phyloP scores from a whole-genome alignment of 2,113 vertebrate genomes.

The Tachycineta bicolor region DNA sequence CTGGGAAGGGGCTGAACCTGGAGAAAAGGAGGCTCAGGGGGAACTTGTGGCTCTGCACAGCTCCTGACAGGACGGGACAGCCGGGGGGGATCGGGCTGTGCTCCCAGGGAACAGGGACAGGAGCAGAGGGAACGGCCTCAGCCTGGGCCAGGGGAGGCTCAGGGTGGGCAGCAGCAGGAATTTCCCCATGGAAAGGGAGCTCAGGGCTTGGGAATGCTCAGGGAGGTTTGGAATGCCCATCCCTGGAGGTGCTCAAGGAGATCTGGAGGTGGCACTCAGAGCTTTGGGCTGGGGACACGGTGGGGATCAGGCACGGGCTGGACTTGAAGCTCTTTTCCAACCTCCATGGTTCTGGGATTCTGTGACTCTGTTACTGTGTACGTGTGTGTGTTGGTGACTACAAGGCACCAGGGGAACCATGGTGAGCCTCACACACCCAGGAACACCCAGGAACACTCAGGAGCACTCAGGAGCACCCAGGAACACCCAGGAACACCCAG shows the following conservation, averaged over 20 bases:
- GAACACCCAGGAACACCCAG: rapidly evolving
- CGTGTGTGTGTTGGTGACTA: background rate
- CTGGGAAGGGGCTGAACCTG: background rate
- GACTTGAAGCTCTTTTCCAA: background rate
- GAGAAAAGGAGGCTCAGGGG: background rate
- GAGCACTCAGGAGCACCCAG: rapidly evolving
- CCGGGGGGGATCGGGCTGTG: rapidly evolving
- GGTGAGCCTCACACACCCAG: rapidly evolving
- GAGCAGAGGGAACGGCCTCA: background rate
- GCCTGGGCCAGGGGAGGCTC: background rate
- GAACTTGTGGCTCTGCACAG: background rate
- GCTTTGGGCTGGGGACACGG: background rate
- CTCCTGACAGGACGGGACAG: background rate
- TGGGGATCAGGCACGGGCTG: rapidly evolving
- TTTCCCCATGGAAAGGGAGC: background rate
- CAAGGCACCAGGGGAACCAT: background rate
- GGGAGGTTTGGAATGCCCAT: background rate
- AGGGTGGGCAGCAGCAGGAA: background rate
- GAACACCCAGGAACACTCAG: rapidly evolving
- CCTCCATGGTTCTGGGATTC: too few relatives aligned
- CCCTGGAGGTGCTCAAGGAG: rapidly evolving
- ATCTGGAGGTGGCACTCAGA: rapidly evolving
- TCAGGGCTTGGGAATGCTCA: rapidly evolving
- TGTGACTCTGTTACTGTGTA: background rate
- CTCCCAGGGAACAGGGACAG: background rate